phyloP scores from a whole-genome alignment of 2,113 vertebrate genomes.

The Perccottus glenii region DNA sequence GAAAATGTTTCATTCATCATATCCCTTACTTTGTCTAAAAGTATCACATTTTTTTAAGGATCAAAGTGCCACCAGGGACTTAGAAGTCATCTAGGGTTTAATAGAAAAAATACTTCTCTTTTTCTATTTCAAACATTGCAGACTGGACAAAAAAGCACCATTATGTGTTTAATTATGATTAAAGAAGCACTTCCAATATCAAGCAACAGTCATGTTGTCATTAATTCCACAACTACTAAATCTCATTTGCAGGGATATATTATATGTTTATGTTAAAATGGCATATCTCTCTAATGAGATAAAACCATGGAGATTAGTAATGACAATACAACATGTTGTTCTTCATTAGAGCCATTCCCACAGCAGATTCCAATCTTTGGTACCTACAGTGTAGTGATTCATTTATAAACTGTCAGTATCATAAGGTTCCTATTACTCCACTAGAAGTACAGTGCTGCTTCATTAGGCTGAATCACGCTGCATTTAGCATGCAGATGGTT shows the following conservation, averaged over 20 bases:
- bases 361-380: slow-evolving; percentile 33
- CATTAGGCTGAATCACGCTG: slow-evolving; percentile 47
- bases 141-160: neutral
- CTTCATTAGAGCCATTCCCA: slow-evolving; percentile 26
- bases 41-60: slow-evolving; percentile 5
- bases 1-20: neutral
- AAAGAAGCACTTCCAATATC: slow-evolving; percentile 1
- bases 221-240: neutral
- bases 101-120: slow-evolving; percentile 3
- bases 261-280: slow-evolving; percentile 6
- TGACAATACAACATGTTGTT: slow-evolving; percentile 7
- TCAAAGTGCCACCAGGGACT: slow-evolving; percentile 11
- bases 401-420: slow-evolving; percentile 52
- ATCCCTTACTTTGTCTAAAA: neutral
- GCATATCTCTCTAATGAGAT: slow-evolving; percentile 6
- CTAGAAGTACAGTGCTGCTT: slow-evolving; percentile 51
- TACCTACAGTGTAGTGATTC: slow-evolving; percentile 29
- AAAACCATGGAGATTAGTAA: slow-evolving; percentile 1
- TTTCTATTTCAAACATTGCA: neutral
- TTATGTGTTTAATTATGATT: slow-evolving; percentile 1
- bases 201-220: neutral
- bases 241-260: neutral
- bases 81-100: slow-evolving; percentile 5
- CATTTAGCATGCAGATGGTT: slow-evolving; percentile 62
- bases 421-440: slow-evolving; percentile 31